Evolutionary conservation across 2,888 invertebrate species (phyloP).

Genomic region (Lasioglossum pauxillum): DNA sequence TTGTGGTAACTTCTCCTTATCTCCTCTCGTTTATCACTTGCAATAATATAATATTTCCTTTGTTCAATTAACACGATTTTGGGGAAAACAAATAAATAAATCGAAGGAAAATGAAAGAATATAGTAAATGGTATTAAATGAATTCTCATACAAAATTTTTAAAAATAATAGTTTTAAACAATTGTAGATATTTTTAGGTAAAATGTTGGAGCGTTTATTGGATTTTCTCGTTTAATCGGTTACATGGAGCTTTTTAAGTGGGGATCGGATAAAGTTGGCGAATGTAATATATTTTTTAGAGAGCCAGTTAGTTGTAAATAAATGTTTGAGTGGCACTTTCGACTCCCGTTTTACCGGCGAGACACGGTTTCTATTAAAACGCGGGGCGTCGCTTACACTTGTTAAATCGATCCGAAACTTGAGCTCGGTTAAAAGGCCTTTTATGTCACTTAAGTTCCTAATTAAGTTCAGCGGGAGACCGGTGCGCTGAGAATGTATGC

Average conservation of each 20-base stretch:
- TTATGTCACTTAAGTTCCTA: constrained; percentile 30
- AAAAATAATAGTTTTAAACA: not conserved
- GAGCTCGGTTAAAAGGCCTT: constrained; percentile 34
- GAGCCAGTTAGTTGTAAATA: constrained; percentile 7
- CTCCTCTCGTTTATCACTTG: not conserved
- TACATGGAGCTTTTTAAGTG: not conserved
- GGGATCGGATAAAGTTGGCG: not conserved
- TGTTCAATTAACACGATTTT: not conserved
- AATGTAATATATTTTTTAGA: not conserved
- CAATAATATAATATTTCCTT: not conserved
- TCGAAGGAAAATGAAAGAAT: not conserved
- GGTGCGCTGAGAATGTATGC: constrained; percentile 4
- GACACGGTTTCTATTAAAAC: constrained; percentile 1
- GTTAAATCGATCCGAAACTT: constrained; percentile 39
- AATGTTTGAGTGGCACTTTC: not conserved
- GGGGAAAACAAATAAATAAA: not conserved
- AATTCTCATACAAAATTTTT: not conserved
- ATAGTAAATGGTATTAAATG: not conserved
- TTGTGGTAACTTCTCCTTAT: not conserved
- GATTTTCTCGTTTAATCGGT: not conserved
- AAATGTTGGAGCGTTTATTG: not conserved
- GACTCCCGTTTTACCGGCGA: not conserved
- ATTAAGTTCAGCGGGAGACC: constrained; percentile 31
- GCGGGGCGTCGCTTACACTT: not conserved
- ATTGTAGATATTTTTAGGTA: not conserved